Evolutionary conservation across 1,140 invertebrate genomes (phyloP).

Genomic region (Paraescarpia echinospica): DNA sequence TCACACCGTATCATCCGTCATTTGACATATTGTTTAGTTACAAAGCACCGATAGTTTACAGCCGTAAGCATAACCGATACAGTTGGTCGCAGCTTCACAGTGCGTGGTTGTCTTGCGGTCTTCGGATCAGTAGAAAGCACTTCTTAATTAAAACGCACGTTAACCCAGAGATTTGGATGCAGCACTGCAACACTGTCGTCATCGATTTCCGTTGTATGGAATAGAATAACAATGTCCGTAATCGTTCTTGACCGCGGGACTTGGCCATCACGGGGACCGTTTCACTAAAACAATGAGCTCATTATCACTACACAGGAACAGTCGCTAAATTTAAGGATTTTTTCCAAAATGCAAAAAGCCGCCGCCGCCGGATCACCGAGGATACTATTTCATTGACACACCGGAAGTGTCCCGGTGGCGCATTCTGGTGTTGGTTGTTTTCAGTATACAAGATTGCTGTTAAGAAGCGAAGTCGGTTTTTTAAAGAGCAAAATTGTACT

Average conservation of each 20-base stretch:
- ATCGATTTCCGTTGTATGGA: background rate
- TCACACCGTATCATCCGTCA: background rate
- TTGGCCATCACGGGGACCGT: too few species aligned
- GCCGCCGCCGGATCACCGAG: too few species aligned
- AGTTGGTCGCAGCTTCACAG: background rate
- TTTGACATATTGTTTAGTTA: background rate
- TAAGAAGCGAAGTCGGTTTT: too few species aligned
- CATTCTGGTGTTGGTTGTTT: too few species aligned
- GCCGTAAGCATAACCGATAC: background rate
- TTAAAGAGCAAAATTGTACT: too few species aligned
- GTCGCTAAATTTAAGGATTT: too few species aligned
- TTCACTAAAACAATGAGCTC: too few species aligned
- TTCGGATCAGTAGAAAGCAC: background rate
- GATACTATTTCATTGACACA: too few species aligned
- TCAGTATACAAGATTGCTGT: too few species aligned
- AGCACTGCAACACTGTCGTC: background rate
- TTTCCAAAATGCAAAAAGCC: too few species aligned
- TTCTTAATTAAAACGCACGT: background rate
- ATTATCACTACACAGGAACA: too few species aligned
- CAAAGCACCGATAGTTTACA: background rate
- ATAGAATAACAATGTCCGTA: background rate
- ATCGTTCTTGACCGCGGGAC: background rate
- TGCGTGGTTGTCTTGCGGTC: background rate
- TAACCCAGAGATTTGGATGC: background rate
- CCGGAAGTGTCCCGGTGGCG: too few species aligned